Evolutionary conservation across 2,888 invertebrate species (phyloP).

Genomic region (Agrotis ipsilon): DNA sequence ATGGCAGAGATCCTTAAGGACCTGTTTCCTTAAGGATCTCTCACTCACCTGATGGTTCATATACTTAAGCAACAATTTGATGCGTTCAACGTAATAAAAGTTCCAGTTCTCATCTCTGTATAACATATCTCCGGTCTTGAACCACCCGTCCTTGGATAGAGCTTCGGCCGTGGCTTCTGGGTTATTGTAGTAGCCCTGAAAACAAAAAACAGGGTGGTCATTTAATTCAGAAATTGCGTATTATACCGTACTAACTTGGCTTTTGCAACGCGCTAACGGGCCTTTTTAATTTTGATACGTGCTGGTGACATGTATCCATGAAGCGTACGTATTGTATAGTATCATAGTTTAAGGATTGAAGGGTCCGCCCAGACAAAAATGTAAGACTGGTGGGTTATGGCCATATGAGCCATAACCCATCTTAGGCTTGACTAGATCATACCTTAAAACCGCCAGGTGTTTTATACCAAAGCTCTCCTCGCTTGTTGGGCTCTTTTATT

Average conservation of each 20-base stretch:
- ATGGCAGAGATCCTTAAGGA: too few species aligned
- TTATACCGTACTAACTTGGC: too few species aligned
- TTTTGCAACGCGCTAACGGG: too few species aligned
- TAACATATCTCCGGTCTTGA: conserved; percentile 89
- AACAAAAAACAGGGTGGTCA: not conserved
- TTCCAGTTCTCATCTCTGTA: conserved; percentile 88
- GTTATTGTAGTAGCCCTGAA: conserved; percentile 86
- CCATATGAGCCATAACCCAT: too few species aligned
- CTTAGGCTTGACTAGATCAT: not conserved
- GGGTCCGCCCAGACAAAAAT: too few species aligned
- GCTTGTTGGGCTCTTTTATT: conserved; percentile 74
- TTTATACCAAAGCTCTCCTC: conserved; percentile 84
- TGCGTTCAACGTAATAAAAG: conserved; percentile 87
- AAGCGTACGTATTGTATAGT: too few species aligned
- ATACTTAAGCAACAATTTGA: conserved; percentile 90
- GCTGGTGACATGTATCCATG: too few species aligned
- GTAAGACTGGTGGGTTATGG: too few species aligned
- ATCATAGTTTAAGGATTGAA: too few species aligned
- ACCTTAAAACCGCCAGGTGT: conserved; percentile 70
- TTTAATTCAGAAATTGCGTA: too few species aligned
- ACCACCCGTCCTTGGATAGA: conserved; percentile 83
- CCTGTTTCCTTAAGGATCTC: too few species aligned
- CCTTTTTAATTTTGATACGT: too few species aligned
- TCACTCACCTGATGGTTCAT: conserved; percentile 83
- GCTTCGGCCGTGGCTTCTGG: conserved; percentile 81